Conservation (phyloP, 2,888 invertebrate species). For the Spatulosminthurus flaviceps region DNA sequence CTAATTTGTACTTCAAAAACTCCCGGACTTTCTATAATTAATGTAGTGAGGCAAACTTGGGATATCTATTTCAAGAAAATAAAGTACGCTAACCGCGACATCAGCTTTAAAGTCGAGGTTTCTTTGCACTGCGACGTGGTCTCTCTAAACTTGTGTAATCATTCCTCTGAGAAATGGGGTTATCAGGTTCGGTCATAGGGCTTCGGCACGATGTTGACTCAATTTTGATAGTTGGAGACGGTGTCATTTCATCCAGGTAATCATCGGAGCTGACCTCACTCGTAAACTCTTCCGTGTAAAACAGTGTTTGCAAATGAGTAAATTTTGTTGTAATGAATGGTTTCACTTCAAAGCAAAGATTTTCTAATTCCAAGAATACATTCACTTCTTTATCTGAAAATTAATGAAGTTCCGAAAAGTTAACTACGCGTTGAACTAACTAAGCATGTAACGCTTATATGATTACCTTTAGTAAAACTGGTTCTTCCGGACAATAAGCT, state of each 20-base stretch:
- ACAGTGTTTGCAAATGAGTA: conserved; percentile 42
- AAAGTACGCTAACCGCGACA: no score
- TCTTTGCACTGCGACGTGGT: no score
- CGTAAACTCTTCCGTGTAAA: not conserved
- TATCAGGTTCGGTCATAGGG: no score
- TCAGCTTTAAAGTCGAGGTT: no score
- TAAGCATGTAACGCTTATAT: not conserved
- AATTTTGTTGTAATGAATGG: conserved; percentile 51
- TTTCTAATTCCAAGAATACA: conserved; percentile 48
- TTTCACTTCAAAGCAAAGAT: conserved; percentile 47
- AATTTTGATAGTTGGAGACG: no score
- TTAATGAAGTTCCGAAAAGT: not conserved
- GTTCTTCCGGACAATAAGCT: not conserved
- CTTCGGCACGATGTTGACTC: no score
- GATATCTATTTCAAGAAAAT: no score
- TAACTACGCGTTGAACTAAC: not conserved
- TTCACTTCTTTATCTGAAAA: conserved; percentile 48
- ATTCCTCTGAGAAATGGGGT: no score
- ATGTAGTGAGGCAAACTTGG: no score
- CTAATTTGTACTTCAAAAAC: no score
- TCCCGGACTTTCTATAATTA: no score
- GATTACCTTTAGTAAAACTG: not conserved
- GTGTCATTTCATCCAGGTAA: not conserved
- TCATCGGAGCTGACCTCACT: not conserved
- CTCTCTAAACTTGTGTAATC: no score